phyloP scores from a whole-genome alignment of 2,888 invertebrate genomes.

The Diarsia brunnea region DNA sequence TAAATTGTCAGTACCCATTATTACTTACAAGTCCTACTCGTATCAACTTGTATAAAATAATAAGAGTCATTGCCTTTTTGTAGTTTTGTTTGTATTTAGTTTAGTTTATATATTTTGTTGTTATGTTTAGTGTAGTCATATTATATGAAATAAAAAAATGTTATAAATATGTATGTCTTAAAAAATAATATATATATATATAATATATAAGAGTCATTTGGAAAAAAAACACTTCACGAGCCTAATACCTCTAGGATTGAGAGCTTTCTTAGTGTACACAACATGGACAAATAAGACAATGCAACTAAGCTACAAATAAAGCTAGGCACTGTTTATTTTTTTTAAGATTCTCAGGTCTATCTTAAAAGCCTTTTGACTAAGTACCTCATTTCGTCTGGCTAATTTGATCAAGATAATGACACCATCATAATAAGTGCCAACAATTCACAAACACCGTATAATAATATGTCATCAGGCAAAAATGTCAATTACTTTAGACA shows the following conservation, averaged over 20 bases:
- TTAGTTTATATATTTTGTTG: no score
- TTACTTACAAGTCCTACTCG: not conserved
- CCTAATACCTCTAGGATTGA: not conserved
- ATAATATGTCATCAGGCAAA: slow-evolving; percentile 48
- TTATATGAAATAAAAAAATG: no score
- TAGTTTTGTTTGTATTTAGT: no score
- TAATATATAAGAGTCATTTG: no score
- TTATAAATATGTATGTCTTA: no score
- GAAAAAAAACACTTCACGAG: not conserved
- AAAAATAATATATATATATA: no score
- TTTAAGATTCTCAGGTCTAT: not conserved
- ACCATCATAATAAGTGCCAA: slow-evolving; percentile 24
- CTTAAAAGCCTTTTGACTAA: not conserved
- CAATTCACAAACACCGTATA: slow-evolving; percentile 17
- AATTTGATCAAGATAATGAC: slow-evolving; percentile 32
- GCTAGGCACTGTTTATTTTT: not conserved
- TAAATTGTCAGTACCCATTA: not conserved
- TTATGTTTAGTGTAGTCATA: no score
- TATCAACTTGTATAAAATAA: no score
- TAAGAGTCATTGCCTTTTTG: no score
- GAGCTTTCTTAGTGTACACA: not conserved
- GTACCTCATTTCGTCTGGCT: slow-evolving; percentile 1
- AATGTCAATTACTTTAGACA: slow-evolving; percentile 55
- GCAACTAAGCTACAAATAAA: not conserved
- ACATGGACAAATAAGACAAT: not conserved